Percentiles rank a stretch among this genome's conserved stretches.
phyloP scores from a whole-genome alignment of 2,888 invertebrate species.

The Oligia fasciuncula region DNA sequence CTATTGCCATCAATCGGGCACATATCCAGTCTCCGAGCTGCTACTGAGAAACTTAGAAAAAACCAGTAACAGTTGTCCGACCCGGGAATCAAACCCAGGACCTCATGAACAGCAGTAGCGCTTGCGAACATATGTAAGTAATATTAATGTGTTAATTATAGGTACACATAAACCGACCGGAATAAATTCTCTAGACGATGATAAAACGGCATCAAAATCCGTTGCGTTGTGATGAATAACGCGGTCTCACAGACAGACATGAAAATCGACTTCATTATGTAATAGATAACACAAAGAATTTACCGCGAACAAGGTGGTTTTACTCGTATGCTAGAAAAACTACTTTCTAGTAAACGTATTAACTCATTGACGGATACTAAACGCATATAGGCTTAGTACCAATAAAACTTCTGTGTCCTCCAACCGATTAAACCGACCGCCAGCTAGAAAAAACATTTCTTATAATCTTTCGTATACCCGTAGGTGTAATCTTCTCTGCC shows the following conservation, averaged over 20 bases:
- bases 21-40: background rate
- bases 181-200: no score
- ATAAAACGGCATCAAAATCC: no score
- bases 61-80: background rate
- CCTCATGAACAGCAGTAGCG: background rate
- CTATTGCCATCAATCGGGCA: background rate
- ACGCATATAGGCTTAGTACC: background rate
- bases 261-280: background rate
- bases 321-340: no score
- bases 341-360: background rate
- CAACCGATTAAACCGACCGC: background rate
- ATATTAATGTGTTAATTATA: background rate
- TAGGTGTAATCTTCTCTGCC: conserved; percentile 25
- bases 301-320: background rate
- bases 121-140: background rate
- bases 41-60: background rate
- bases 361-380: background rate
- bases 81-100: background rate
- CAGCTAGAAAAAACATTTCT: background rate
- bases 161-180: no score
- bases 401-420: background rate
- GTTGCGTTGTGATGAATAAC: no score
- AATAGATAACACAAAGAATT: background rate
- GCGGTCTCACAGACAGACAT: no score
- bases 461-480: conserved; percentile 10